These are phyloP conservation scores for Centruroides sculpturatus DNA, from an alignment of 1,140 invertebrate genomes.

Conservation along the genomic window DNA sequence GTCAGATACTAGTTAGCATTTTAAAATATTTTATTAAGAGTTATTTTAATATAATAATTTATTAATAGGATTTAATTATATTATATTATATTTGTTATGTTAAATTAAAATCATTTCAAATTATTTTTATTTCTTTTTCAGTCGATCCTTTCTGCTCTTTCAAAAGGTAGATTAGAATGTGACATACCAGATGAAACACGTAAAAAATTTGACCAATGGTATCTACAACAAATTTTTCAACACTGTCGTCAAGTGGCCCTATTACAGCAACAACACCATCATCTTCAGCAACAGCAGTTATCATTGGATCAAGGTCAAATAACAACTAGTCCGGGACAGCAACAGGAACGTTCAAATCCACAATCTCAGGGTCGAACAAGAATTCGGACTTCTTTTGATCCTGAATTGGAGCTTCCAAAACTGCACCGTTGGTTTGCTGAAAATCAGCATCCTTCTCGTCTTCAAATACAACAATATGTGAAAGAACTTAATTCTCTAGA, in stretches of 20 bases:
- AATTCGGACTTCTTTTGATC: slow-evolving; percentile 65
- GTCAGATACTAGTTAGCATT: no score
- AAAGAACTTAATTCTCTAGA: slow-evolving; percentile 81
- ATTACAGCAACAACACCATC: slow-evolving; percentile 33
- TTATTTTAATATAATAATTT: no score
- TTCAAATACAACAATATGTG: slow-evolving; percentile 84
- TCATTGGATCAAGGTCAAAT: no score
- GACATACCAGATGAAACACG: slow-evolving; percentile 27
- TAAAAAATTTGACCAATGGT: slow-evolving; percentile 32
- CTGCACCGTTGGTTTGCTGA: slow-evolving; percentile 87
- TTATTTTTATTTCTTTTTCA: background rate
- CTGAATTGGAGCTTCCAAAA: slow-evolving; percentile 84
- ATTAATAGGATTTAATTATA: no score
- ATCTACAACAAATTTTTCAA: slow-evolving; percentile 27
- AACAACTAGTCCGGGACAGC: no score
- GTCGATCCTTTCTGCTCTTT: slow-evolving; percentile 12
- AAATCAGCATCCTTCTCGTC: slow-evolving; percentile 69
- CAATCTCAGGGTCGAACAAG: slow-evolving; percentile 15
- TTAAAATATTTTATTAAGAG: no score
- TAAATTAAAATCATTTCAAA: no score
- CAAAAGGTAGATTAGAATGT: slow-evolving; percentile 16
- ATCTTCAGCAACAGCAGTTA: slow-evolving; percentile 36
- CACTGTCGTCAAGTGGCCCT: slow-evolving; percentile 18
- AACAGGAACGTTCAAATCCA: background rate
- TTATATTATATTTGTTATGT: no score